Evolutionary conservation across 2,113 vertebrate species (phyloP), one percentile per base, ranked within the genome.

Genomic region (Leuciscus idus): DNA sequence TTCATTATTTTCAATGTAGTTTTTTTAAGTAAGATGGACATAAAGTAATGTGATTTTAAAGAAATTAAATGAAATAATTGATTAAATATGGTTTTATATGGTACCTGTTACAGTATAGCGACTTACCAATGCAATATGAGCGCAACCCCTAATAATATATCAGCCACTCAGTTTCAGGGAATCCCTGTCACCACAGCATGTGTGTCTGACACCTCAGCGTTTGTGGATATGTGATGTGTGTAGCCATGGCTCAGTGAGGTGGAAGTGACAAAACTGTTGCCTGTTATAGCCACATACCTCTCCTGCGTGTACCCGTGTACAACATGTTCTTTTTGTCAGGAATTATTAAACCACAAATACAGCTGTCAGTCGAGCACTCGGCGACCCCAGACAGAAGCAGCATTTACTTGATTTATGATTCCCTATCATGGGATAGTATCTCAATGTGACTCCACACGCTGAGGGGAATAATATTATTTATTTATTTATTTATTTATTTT

Each of bases 271-370:
- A 39, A 28, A 78, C 62, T n/a, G 28, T 12, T 43, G 10, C 74
- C 72, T 50, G 26, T 85, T 75, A 23, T 62, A 84, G 57, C 4
- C 79, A 85, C 81, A 88, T 81, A 85, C 21, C 6, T 70, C 39
- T 83, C 59, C 8, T 6, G 46, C 26, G 19, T 61, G 52, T 57
- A 57, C 52, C 43, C 28, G 75, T 85, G 92, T 89, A 91, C 90
- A 89, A 6, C 39, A 66, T 89, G 92, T 92, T 87, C 91, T 86
- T 50, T 84, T 66, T 70, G 77, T 82, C 52, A 17, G 9, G 21
- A 70, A 70, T 52, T 55, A 83, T 83, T 55, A 83, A 70, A 83
- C 28, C 28, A 36, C 48, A 36, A 70, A 83, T 70, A 52, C 46
- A 68, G 81, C 46, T 83, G 81, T 70, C 64, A 70, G 81, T 17